Evolutionary conservation across 1,140 invertebrate genomes (phyloP).

Genomic region (Drosophila lini): DNA sequence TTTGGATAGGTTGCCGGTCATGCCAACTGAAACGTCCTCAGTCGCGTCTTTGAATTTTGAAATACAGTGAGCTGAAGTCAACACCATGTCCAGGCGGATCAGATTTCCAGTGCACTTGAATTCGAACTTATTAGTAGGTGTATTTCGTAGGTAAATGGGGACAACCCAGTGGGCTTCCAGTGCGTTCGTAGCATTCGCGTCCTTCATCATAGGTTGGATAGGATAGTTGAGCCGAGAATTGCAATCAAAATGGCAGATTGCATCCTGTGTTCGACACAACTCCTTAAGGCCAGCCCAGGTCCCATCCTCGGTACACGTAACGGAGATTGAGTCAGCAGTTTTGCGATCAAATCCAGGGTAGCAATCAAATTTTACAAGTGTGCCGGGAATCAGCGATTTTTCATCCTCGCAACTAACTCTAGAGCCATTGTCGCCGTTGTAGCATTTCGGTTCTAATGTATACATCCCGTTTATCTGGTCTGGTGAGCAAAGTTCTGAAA

Average conservation of each 20-base stretch:
- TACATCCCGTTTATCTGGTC: background rate
- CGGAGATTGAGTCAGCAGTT: background rate
- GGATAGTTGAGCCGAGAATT: too few relatives aligned
- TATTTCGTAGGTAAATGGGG: background rate
- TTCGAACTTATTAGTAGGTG: accelerated
- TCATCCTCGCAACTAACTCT: background rate
- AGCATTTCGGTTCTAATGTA: background rate
- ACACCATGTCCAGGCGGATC: background rate
- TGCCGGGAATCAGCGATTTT: background rate
- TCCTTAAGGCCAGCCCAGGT: background rate
- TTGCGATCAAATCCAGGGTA: background rate
- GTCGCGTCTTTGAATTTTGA: background rate
- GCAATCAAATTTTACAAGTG: background rate
- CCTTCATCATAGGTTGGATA: accelerated
- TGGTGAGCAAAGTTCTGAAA: background rate
- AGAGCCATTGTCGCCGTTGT: background rate
- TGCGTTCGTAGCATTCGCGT: background rate
- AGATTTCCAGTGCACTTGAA: background rate
- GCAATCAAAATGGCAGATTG: background rate
- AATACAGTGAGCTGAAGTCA: background rate
- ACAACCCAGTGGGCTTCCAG: background rate
- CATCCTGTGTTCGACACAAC: background rate
- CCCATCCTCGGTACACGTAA: background rate
- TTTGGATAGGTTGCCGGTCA: background rate
- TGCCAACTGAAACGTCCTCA: background rate